A percentile compares a stretch with the other conserved stretches of the same genome.
Conservation (phyloP, 2,113 vertebrate genomes). For the Tor tambroides region DNA sequence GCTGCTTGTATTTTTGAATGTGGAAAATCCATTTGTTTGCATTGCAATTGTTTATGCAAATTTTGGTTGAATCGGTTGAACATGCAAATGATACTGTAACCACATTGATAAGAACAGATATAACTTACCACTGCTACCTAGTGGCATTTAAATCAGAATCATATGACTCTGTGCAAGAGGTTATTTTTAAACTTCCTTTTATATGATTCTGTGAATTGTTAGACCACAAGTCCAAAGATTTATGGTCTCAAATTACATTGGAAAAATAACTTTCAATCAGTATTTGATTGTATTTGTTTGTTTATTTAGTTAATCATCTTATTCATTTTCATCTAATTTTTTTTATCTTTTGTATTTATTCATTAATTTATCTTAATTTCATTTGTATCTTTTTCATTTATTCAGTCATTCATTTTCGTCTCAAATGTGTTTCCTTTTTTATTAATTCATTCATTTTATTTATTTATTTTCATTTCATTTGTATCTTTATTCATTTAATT, state of each 20-base stretch:
- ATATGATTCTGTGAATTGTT: neutral
- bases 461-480: too few species aligned
- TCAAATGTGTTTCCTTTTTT: neutral
- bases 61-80: conserved; percentile 6
- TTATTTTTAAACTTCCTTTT: too few species aligned
- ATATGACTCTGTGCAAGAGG: too few species aligned
- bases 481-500: neutral
- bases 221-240: neutral
- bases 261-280: neutral
- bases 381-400: neutral
- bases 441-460: neutral
- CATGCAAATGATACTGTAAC: neutral
- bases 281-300: neutral
- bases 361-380: neutral
- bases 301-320: neutral
- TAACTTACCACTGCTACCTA: neutral
- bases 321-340: neutral
- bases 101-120: neutral
- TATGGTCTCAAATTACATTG: neutral
- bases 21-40: neutral
- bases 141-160: neutral
- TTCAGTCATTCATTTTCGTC: too few species aligned
- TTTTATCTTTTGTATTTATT: neutral
- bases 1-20: neutral
- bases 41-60: conserved; percentile 15